Evolutionary conservation across 2,113 vertebrate species (phyloP), one percentile per base, ranked within the genome.

Genomic region (Hyaena hyaena): DNA sequence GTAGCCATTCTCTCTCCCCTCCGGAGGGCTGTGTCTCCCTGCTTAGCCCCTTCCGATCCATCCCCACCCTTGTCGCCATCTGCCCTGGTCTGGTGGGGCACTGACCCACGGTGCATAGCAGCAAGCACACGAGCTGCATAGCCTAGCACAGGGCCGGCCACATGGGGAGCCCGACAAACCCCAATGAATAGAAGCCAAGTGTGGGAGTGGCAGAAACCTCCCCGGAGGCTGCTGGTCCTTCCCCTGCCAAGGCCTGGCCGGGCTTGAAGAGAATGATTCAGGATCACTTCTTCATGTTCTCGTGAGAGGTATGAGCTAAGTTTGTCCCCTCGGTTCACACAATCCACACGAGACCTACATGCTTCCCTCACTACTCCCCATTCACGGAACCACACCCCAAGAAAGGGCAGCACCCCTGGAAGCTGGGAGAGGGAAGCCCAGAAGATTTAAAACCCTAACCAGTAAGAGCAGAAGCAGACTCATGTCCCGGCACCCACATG

Each of bases 11-110:
- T 21, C 14, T 63, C 43, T 65, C 12, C 65, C 28, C 65, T n/a
- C 15, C 9, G 50, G 24, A 76, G 71, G 24, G 73, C 55, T 2
- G 4, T n/a, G 3, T 35, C 45, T 58, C 63, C 31, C 66, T 7
- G 19, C 7, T 5, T 21, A 21, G 7, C 50, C 50, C 50, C 58
- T 86, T 90, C 43, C 19, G 33, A 24, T 6, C 48, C 1, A 0
- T 45, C 3, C 23, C 9, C 1, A 1, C 3, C n/a, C 28, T 43
- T 4, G 2, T 21, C 8, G 58, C 58, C 21, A 8, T 21, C 43
- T 90, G 88, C 74, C 88, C 14, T 8, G 77, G 43, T 7, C 45
- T 93, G 53, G 10, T 87, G 53, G 43, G 80, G 21, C 48, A 12
- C 23, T 15, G 45, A 76, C 45, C 21, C 14, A 1, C 24, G 28